phyloP scores from a whole-genome alignment of 2,888 invertebrate genomes.

The Drosophila picticornis region DNA sequence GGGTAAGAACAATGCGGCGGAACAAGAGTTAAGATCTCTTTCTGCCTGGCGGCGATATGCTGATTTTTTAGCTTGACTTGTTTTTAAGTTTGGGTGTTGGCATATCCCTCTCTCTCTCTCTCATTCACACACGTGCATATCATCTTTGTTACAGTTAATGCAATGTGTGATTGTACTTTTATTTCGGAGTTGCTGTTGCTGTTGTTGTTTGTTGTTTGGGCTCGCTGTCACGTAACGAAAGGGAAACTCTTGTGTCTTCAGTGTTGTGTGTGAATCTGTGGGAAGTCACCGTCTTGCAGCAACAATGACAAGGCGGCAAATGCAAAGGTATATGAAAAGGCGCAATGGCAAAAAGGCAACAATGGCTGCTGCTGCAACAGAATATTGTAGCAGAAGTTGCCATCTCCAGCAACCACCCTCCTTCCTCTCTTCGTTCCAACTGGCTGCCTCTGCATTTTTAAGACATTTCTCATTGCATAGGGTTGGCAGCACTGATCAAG shows the following conservation, averaged over 20 bases:
- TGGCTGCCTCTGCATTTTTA: constrained; percentile 67
- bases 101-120: constrained; percentile 9
- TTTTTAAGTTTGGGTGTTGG: constrained; percentile 34
- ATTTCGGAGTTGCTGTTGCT: constrained; percentile 18
- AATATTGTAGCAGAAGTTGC: constrained; percentile 62
- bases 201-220: constrained; percentile 27
- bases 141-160: constrained; percentile 19
- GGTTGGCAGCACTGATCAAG: constrained; percentile 36
- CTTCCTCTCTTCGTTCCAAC: constrained; percentile 52
- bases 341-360: constrained; percentile 44
- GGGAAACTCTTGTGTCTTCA: constrained; percentile 67
- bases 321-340: constrained; percentile 42
- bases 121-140: neutral
- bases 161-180: constrained; percentile 58
- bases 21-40: constrained; percentile 57
- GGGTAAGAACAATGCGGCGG: constrained; percentile 67
- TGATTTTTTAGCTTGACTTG: constrained; percentile 52
- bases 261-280: constrained; percentile 57
- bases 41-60: constrained; percentile 62
- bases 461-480: constrained; percentile 56
- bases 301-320: constrained; percentile 68
- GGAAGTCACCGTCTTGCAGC: constrained; percentile 75
- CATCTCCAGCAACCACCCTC: constrained; percentile 2
- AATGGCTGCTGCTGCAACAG: constrained; percentile 49
- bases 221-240: constrained; percentile 79